Conservation (phyloP, 2,888 invertebrate species). For the Ectemnius continuus region DNA sequence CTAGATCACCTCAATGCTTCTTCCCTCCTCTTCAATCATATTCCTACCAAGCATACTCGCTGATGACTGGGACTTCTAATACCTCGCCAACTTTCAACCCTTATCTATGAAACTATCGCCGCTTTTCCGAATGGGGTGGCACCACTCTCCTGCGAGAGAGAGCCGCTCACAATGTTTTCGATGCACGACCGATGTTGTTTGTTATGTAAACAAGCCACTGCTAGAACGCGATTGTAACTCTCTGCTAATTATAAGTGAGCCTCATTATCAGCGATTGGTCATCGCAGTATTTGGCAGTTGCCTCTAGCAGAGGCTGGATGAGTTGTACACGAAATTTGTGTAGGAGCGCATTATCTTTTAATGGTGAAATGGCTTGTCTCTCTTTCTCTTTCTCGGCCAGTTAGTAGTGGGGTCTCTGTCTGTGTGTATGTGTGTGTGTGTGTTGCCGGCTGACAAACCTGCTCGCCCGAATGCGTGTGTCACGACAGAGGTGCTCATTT, state of each 20-base stretch:
- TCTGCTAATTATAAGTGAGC: background rate
- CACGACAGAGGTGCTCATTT: constrained; percentile 42
- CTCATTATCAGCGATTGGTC: no score
- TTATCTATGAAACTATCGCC: background rate
- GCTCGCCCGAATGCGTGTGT: constrained; percentile 19
- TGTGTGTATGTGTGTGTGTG: no score
- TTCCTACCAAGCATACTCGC: background rate
- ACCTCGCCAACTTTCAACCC: no score
- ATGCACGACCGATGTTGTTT: background rate
- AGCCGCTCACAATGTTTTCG: no score
- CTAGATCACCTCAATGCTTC: background rate
- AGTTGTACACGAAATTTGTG: background rate
- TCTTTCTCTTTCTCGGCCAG: constrained; percentile 4
- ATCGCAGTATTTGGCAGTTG: no score
- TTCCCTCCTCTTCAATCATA: background rate
- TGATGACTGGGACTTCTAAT: no score
- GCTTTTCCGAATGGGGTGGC: background rate
- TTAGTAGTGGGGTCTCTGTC: constrained; percentile 31
- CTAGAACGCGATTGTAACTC: background rate
- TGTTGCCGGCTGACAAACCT: constrained; percentile 49
- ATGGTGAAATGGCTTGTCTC: background rate
- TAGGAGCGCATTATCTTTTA: constrained; percentile 1
- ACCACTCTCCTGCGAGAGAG: no score
- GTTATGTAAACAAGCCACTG: constrained; percentile 36
- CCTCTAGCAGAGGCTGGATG: no score